phyloP scores from a whole-genome alignment of 2,888 invertebrate species.

The Heteromyza rotundicornis region DNA sequence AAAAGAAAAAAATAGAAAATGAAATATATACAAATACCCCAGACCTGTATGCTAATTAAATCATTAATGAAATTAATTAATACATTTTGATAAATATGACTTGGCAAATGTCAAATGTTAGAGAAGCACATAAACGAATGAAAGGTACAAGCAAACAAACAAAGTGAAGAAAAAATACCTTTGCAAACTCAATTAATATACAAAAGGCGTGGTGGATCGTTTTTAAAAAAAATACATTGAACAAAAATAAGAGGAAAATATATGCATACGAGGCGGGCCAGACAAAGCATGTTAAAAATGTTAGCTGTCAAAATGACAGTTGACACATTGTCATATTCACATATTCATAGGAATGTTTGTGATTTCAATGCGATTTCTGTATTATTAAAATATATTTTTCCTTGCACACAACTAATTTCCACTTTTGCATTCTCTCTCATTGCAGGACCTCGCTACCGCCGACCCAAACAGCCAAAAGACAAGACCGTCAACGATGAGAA shows the following conservation, averaged over 20 bases:
- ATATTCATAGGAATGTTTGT: too few species aligned
- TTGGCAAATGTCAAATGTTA: slow-evolving; percentile 19
- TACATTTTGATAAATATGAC: slow-evolving; percentile 19
- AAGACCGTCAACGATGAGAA: slow-evolving; percentile 76
- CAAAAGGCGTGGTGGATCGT: neutral
- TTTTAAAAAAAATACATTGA: neutral
- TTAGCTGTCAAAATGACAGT: slow-evolving; percentile 26
- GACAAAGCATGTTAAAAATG: slow-evolving; percentile 5
- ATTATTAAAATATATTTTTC: too few species aligned
- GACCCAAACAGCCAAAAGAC: slow-evolving; percentile 63
- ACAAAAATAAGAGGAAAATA: neutral
- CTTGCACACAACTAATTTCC: too few species aligned
- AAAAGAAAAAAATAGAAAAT: neutral
- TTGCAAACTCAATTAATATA: slow-evolving; percentile 13
- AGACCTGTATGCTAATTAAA: slow-evolving; percentile 50
- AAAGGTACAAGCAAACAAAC: neutral
- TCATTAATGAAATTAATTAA: slow-evolving; percentile 45
- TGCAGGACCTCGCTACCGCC: slow-evolving; percentile 62
- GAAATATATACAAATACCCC: neutral
- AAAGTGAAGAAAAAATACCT: neutral
- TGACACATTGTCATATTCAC: slow-evolving; percentile 21
- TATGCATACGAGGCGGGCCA: neutral
- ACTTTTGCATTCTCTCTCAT: slow-evolving; percentile 6
- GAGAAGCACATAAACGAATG: neutral
- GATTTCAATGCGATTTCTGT: too few species aligned